Base-by-base conservation (phyloP, 1,140 invertebrate species). In the Reticulitermes speratus region DNA sequence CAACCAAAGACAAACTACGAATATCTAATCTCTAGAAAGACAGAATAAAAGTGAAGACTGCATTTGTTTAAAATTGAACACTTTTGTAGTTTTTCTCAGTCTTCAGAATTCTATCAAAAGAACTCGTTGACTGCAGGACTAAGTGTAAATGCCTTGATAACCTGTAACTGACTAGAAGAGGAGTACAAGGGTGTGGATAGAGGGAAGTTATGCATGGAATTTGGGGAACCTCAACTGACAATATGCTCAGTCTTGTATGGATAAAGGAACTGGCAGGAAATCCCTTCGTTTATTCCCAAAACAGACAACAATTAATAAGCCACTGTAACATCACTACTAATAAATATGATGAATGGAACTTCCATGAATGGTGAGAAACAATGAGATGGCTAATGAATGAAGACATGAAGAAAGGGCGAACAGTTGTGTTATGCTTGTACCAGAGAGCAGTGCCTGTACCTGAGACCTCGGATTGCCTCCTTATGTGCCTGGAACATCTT, bases 401-500 rank as follows among this genome's bases (percentile, higher is more conserved):
- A 48, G 82, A 83, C 11, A 83, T 83, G 82, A 83, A 89, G 88
- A 88, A 90, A 90, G 91, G 81, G 85, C 75, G 84, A 85, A 44
- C 69, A 82, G 87, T 83, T 85, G 38, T 87, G 84, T 86, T 86
- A 45, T 75, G 65, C 65, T 75, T 75, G 65, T 75, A 75, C 25
- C 65, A 75, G 65, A 14, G 65, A 75, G 65, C 65, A 75, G 65
- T 75, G 65, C 65, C 65, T 93, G 93, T 96, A 98, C 97, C 97
- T 98, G 93, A 99, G 96, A 92, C 98, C 98, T 91, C 99, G 95
- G 89, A 99, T 96, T 87, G 99, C 96, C 94, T 99, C 99, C 95
- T 99, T 99, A 92, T 99, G 99, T 55, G 98, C 99, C 93, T 99
- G 98, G 94, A 98, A 99, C 98, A 99, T 99, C 94, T 99, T 99